phyloP scores from a whole-genome alignment of 2,888 invertebrate genomes.

The Hipparchia semele region DNA sequence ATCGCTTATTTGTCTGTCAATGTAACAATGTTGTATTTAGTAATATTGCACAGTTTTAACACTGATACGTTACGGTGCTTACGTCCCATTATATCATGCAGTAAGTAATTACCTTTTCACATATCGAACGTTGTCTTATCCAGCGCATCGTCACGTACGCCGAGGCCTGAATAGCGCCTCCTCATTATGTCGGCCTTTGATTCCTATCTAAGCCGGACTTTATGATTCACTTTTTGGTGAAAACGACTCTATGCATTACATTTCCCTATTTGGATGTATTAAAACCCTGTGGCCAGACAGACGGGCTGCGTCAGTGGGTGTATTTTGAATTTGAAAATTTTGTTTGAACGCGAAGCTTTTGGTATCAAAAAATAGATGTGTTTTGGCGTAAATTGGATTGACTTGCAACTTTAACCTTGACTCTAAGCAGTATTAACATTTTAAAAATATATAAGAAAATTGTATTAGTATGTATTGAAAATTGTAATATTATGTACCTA shows the following conservation, averaged over 20 bases:
- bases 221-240: conserved; percentile 73
- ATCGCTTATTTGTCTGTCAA: too few relatives aligned
- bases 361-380: background rate
- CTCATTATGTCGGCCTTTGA: conserved; percentile 74
- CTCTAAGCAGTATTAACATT: background rate
- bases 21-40: too few relatives aligned
- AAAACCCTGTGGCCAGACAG: conserved; percentile 79
- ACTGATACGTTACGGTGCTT: background rate
- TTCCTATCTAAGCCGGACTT: conserved; percentile 61
- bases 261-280: conserved; percentile 76
- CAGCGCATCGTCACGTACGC: conserved; percentile 44
- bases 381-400: conserved; percentile 13
- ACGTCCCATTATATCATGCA: background rate
- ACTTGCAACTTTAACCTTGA: conserved; percentile 2
- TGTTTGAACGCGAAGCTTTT: conserved; percentile 54
- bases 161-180: conserved; percentile 60
- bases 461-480: background rate
- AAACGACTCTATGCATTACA: conserved; percentile 55
- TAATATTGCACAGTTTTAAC: background rate
- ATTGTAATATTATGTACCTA: too few relatives aligned
- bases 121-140: conserved; percentile 44
- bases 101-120: conserved; percentile 24
- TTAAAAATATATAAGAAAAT: background rate
- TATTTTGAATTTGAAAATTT: conserved; percentile 74
- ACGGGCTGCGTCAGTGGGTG: conserved; percentile 55